Evolutionary conservation across 2,797 vertebrate species (phyloP).

Genomic region (Columba guinea): DNA sequence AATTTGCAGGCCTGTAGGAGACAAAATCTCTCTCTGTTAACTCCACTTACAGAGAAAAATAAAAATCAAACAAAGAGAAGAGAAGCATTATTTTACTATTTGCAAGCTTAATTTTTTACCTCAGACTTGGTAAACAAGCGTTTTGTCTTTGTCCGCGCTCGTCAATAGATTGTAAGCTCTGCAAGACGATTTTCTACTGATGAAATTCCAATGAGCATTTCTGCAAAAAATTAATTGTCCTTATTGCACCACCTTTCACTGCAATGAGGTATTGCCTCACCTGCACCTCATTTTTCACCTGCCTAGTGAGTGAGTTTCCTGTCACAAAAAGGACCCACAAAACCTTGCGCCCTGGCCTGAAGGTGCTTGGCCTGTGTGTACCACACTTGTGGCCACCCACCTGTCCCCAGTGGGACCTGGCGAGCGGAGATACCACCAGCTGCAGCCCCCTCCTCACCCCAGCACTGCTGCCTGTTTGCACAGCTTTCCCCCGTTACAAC

Average conservation of each 20-base stretch:
- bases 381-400: neutral
- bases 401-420: neutral
- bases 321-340: neutral
- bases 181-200: neutral
- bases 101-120: neutral
- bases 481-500: too few relatives aligned
- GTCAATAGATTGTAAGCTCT: neutral
- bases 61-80: neutral
- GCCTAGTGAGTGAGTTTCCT: accelerated
- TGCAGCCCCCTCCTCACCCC: neutral
- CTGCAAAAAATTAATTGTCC: neutral
- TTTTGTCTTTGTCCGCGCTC: neutral
- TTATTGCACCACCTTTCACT: neutral
- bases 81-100: neutral
- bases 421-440: neutral
- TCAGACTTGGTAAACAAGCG: neutral
- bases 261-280: neutral
- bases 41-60: neutral
- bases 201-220: neutral
- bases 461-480: too few relatives aligned
- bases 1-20: neutral
- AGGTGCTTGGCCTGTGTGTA: accelerated
- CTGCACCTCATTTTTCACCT: neutral
- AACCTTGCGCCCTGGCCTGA: neutral
- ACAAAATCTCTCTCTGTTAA: neutral